A percentile compares a stretch with the other conserved stretches of the same genome.
phyloP scores from a whole-genome alignment of 2,797 vertebrate genomes.

The Botia almorhae region DNA sequence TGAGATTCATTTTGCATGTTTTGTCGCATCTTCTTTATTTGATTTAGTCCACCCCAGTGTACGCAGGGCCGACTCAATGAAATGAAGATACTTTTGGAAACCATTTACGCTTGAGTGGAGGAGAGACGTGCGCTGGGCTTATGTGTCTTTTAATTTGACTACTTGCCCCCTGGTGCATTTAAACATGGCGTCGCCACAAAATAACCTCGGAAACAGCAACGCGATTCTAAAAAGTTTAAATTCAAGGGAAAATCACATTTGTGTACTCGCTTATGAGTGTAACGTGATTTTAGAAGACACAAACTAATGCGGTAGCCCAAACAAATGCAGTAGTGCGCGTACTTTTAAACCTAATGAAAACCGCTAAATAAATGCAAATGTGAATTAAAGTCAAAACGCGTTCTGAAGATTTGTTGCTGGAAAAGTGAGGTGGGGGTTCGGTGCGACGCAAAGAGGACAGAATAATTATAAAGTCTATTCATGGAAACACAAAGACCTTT shows the following conservation, averaged over 20 bases:
- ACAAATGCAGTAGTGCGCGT: not conserved
- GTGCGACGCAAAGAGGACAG: slow-evolving; percentile 13
- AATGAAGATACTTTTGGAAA: slow-evolving; percentile 42
- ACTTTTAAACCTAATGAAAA: slow-evolving; percentile 10
- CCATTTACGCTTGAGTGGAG: slow-evolving; percentile 23
- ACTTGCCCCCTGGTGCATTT: slow-evolving; percentile 16
- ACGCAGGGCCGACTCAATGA: slow-evolving; percentile 7
- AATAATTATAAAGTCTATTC: slow-evolving; percentile 46
- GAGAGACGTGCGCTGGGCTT: slow-evolving; percentile 26
- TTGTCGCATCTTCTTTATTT: not conserved
- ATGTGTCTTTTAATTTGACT: slow-evolving; percentile 21
- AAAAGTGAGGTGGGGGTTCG: slow-evolving; percentile 10
- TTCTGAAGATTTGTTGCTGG: slow-evolving; percentile 20
- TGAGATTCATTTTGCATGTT: not conserved
- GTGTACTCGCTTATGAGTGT: not conserved
- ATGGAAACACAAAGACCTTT: slow-evolving; percentile 35
- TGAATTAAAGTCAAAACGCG: not conserved
- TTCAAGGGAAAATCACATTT: not conserved
- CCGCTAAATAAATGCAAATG: slow-evolving; percentile 4
- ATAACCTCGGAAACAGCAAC: slow-evolving; percentile 11
- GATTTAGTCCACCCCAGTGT: not conserved
- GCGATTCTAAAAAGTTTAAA: slow-evolving; percentile 19
- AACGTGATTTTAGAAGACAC: not conserved
- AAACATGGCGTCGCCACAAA: not conserved
- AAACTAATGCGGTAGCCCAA: slow-evolving; percentile 7